These are phyloP conservation scores for Tetramorium simillimum DNA, from an alignment of 1,140 invertebrate genomes.

Conservation along the genomic window DNA sequence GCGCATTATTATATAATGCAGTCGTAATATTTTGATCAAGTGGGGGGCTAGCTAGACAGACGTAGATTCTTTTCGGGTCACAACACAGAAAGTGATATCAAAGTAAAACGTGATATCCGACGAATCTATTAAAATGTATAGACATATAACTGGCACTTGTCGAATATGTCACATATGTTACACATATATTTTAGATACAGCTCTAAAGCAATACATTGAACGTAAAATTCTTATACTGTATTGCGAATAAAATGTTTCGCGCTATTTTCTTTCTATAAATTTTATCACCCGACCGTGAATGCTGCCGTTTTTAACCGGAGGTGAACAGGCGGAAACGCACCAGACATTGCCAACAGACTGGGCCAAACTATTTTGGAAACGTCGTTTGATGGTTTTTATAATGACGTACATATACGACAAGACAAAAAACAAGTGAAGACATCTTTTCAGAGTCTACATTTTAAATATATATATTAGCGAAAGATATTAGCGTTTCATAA, in stretches of 20 bases:
- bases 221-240: conserved; percentile 11
- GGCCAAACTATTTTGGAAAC: conserved; percentile 41
- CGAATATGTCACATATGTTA: neutral
- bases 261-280: conserved; percentile 6
- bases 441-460: neutral
- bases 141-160: conserved; percentile 24
- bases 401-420: neutral
- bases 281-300: conserved; percentile 33
- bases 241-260: conserved; percentile 18
- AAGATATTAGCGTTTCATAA: neutral
- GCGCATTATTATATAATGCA: too few relatives aligned
- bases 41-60: too few relatives aligned
- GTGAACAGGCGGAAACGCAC: conserved; percentile 25
- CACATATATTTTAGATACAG: neutral
- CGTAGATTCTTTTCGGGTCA: neutral
- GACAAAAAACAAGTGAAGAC: neutral
- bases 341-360: conserved; percentile 42
- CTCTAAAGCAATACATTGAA: neutral
- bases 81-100: neutral
- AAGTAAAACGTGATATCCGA: neutral
- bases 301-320: conserved; percentile 39
- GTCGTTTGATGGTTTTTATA: conserved; percentile 22
- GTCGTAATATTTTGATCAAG: too few relatives aligned
- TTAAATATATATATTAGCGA: neutral
- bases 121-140: conserved; percentile 25